Evolutionary conservation across 2,797 vertebrate species (phyloP), one percentile per base, ranked within the genome.

Genomic region (Octomys mimax): DNA sequence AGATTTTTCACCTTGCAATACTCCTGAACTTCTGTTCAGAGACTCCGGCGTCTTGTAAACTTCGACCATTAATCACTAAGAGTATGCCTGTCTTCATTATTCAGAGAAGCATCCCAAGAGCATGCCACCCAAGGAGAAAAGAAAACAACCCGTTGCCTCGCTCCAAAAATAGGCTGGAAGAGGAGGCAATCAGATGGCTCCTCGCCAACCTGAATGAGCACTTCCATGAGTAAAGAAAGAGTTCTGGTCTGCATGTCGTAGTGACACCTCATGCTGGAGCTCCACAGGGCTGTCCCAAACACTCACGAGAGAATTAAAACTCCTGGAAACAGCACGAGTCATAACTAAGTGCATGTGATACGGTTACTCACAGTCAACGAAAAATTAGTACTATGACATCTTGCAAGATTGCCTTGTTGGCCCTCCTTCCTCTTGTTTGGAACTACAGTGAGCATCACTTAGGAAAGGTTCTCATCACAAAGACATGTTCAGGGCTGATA

Each of bases 1-100:
- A 90, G 94, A 91, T 89, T 93, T 94, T 87, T 80, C 78, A 89
- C 88, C 24, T 78, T 95, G 93, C 80, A 80, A 39, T 66, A 49
- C 75, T 61, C 57, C 5, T 52, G 19, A 82, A 89, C 39, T 79
- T 91, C 64, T 71, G 39, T 71, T 82, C 59, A 42, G 75, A 81
- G 57, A 66, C 24, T 84, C 24, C 68, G 1, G 42, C 49, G 82
- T 81, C n/a, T 91, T 93, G 9, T 31, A 64, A 87, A 95, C 33
- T 70, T 83, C 66, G 7, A 42, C 52, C 87, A 66, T 77, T 86
- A 81, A 52, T 66, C 71, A 10, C 36, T 19, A 42, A 87, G 84
- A 64, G 68, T 6, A 68, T 11, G 0, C 11, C 78, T 6, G 46
- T 33, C 59, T 92, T 54, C 31, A 39, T 82, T 80, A 79, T 81